Evolutionary conservation across 64 coral and sea anemone genomes (phyloP), one percentile per base, ranked within the genome.

Genomic region (Pocillopora verrucosa): DNA sequence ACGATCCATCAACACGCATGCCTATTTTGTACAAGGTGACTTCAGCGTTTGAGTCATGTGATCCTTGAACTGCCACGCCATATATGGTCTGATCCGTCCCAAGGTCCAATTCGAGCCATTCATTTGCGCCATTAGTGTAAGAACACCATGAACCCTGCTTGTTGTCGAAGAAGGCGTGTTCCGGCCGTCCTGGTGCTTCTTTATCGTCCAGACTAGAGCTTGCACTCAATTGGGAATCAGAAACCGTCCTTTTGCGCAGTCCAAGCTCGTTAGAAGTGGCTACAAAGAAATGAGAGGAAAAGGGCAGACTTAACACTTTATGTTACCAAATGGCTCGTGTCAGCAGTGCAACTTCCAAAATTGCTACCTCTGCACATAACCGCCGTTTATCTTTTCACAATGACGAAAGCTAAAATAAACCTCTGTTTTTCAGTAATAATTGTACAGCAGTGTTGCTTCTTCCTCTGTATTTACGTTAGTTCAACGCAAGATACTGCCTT

Each of bases 71-170:
- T 19, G 77, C 77, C 4, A 80, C 77, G 13, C 77, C 77, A 60
- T 80, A 80, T 80, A 80, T 80, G 57, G 20, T 60, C 17, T 60
- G 56, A 80, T 80, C n/a, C 14, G 58, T 60, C 9, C 57, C 77
- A 19, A 80, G 57, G n/a, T 80, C 77, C 58, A 80, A 25, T 61
- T 80, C 56, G 0, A 80, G 56, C 77, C 77, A 80, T 34, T 80
- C 77, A 34, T 13, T 1, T 10, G 15, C 2, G 12, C 14, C 20
- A 16, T 14, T 34, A 19, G 22, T 60, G 60, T 30, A 59, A 11
- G 77, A 59, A 19, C 77, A 80, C 77, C 77, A 80, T 30, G 77
- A 80, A 14, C 77, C 77, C 25, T 80, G 20, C 34, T 80, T 60
- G 58, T 80, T 80, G 77, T 61, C 59, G 1, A 80, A 34, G 13